phyloP scores from a whole-genome alignment of 2,113 vertebrate genomes.

The Crotalus tigris region DNA sequence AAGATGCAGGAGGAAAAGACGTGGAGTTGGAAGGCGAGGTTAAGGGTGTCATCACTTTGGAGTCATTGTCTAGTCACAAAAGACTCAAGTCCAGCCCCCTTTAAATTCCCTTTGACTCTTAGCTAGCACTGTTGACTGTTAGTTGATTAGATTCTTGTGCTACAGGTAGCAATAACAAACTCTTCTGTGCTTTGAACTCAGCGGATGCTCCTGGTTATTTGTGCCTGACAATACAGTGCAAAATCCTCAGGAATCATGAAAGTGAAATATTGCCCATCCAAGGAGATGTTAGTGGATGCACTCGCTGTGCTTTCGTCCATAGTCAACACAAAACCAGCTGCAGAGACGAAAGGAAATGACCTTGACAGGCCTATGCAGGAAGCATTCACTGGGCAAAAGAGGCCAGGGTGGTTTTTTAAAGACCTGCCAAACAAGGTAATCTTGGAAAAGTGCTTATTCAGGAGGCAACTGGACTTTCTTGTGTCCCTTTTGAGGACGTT shows the following conservation, averaged over 20 bases:
- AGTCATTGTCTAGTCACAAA: neutral
- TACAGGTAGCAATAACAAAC: neutral
- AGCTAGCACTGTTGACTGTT: neutral
- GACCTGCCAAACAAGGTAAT: neutral
- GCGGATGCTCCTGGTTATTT: neutral
- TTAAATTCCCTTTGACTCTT: neutral
- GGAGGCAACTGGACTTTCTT: too few relatives aligned
- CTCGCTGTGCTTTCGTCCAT: neutral
- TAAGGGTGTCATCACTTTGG: neutral
- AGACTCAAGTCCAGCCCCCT: too few relatives aligned
- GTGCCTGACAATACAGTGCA: neutral
- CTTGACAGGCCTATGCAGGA: neutral
- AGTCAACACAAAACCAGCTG: neutral
- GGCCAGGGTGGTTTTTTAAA: neutral
- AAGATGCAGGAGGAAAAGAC: neutral
- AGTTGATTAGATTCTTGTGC: neutral
- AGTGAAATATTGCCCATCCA: neutral
- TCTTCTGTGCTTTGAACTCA: neutral
- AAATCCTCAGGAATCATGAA: neutral
- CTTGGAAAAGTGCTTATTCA: neutral
- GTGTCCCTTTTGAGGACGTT: too few relatives aligned
- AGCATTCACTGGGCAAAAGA: neutral
- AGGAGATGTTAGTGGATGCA: neutral
- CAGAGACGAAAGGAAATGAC: neutral
- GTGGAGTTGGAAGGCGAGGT: neutral